Conservation (phyloP, 2,797 vertebrate genomes). For the Tympanoctomys barrerae region DNA sequence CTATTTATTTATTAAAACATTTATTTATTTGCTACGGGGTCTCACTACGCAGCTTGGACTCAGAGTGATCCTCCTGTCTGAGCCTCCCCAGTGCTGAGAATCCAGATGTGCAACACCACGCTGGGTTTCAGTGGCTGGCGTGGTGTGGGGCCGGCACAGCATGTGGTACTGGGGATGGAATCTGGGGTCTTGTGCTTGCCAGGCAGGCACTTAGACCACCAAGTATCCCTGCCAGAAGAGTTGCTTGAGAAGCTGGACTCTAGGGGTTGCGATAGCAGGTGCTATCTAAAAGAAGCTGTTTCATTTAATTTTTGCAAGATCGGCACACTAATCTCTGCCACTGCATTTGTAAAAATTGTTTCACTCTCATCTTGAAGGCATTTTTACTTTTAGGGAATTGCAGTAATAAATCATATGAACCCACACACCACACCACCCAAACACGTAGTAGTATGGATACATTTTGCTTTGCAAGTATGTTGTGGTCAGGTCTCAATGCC, state of each 20-base stretch:
- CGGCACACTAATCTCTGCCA: neutral
- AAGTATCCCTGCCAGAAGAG: no score
- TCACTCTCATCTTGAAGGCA: neutral
- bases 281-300: neutral
- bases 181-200: no score
- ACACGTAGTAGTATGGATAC: neutral
- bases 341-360: neutral
- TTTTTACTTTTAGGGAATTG: conserved; percentile 49
- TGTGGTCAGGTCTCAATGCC: neutral
- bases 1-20: no score
- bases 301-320: neutral
- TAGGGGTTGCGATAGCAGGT: neutral
- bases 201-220: no score
- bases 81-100: no score
- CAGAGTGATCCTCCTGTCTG: no score
- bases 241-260: neutral
- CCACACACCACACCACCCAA: neutral
- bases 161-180: no score
- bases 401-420: neutral
- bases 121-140: no score
- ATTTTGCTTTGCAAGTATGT: neutral
- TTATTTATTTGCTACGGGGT: no score
- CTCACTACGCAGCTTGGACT: no score
- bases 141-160: no score
- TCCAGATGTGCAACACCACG: no score